Evolutionary conservation across 2,113 vertebrate genomes (phyloP), one percentile per base, ranked within the genome.

Genomic region (Muntiacus reevesi): DNA sequence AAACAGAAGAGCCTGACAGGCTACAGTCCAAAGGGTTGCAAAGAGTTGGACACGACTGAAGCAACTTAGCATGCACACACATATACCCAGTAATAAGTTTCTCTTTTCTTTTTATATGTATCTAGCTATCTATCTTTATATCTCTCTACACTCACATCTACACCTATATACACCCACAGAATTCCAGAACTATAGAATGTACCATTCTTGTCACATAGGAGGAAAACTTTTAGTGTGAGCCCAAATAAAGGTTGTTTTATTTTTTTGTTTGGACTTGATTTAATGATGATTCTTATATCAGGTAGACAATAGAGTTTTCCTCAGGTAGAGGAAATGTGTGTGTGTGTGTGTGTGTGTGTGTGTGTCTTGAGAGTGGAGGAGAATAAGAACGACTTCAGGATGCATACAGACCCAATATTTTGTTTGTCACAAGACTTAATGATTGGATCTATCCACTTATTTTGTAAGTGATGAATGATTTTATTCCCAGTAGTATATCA

Each of bases 401-500:
- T 0, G 5, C 9, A 74, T 36, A 57, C 62, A 85, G 43, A 13
- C 16, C n/a, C 9, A 59, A 88, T 82, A 81, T 82, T 96, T 95
- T 83, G 30, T 54, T 98, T 67, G 94, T 98, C 98, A 98, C 96
- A 98, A 98, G 27, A 97, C 97, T 90, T 98, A 98, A 76, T 98
- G 97, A 95, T 97, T 94, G 0, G 95, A 98, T 89, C 97, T 98
- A 79, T 97, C 98, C 43, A 94, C 92, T 85, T 98, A 98, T 52
- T 83, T 74, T 94, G 94, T 97, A 89, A 97, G 95, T 45, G 98
- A 96, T 91, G 98, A 98, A 85, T 98, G 96, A 93, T 97, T 98
- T 97, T 98, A 99, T 98, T 98, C 99, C 99, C 21, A 99, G 98
- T 93, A 99, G 98, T 98, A 99, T 99, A 96, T 99, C 99, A 45